These are phyloP conservation scores for Hemicrepidius hirtus DNA, from an alignment of 2,888 invertebrate species.

Conservation along the genomic window DNA sequence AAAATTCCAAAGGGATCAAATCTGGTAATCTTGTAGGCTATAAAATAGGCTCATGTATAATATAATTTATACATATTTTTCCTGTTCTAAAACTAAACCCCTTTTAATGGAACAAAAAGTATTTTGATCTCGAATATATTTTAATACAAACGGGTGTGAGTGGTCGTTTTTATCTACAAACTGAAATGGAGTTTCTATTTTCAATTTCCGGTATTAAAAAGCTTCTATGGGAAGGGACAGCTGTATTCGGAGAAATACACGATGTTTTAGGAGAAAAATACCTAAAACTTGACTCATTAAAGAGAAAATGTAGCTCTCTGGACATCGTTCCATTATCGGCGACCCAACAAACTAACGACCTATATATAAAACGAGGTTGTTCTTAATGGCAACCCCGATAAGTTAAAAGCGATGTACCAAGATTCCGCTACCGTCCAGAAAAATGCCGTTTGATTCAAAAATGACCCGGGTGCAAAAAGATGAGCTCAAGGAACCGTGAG, in stretches of 20 bases:
- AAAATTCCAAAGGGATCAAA: too few species aligned
- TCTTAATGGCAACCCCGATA: slow-evolving; percentile 69
- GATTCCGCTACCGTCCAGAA: slow-evolving; percentile 70
- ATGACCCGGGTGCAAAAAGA: slow-evolving; percentile 53
- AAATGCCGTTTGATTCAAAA: slow-evolving; percentile 62
- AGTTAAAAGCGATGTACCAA: slow-evolving; percentile 69
- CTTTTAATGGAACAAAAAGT: too few species aligned
- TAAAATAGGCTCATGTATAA: too few species aligned
- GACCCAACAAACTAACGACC: slow-evolving; percentile 66
- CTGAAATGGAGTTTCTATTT: slow-evolving; percentile 31
- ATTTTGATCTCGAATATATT: too few species aligned
- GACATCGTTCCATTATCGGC: slow-evolving; percentile 65
- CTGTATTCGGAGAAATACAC: slow-evolving; percentile 49
- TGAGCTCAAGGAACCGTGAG: slow-evolving; percentile 61
- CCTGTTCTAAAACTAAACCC: too few species aligned
- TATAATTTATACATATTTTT: too few species aligned
- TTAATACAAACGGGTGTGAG: too few species aligned
- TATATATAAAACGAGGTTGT: slow-evolving; percentile 66
- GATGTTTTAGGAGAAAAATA: slow-evolving; percentile 48
- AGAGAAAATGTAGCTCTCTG: slow-evolving; percentile 64
- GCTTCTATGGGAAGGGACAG: slow-evolving; percentile 39
- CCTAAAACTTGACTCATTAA: slow-evolving; percentile 66
- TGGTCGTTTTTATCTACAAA: slow-evolving; percentile 6
- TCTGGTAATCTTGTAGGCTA: too few species aligned
- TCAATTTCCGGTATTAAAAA: slow-evolving; percentile 39